Evolutionary conservation across 2,113 vertebrate species (phyloP), one percentile per base, ranked within the genome.

Genomic region (Lepisosteus osseus): DNA sequence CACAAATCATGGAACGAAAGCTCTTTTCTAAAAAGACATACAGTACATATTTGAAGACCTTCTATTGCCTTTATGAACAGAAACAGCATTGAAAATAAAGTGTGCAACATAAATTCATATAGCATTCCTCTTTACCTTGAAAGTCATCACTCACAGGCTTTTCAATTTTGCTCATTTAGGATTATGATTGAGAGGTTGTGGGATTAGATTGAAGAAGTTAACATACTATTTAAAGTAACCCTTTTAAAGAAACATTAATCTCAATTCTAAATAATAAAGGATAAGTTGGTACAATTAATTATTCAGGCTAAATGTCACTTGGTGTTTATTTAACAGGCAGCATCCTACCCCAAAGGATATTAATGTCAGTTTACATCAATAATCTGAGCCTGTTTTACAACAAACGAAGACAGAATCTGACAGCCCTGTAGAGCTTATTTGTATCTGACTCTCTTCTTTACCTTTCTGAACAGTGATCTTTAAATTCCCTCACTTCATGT

Each of bases 271-370:
- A 70, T 55, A 70, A 57, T 73, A 72, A 81, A 45, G 9, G 67
- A 72, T 57, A 9, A 13, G 66, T 79, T 72, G 57, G 12, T 54
- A 15, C 65, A 67, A 82, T 81, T 81, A 63, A 81, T 81, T 78
- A 77, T 83, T 80, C 78, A 80, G 56, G 29, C 72, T 75, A 61
- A 72, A 71, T 75, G 76, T 78, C 80, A 78, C 69, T 71, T 43
- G 67, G 67, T 76, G 59, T 83, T 83, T 80, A 74, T 44, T 76
- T 69, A 61, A 74, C 29, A 7, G 65, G 44, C 12, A 77, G 74
- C 72, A 65, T 67, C 68, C 71, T 11, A 72, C 70, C 71, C 69
- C 73, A 72, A 78, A 78, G 71, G 3, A 72, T 61, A 79, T 76
- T 62, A 74, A 75, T 76, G 73, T 77, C 63, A 80, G 77, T 81